Evolutionary conservation across 2,113 vertebrate genomes (phyloP).

Genomic region (Eulacestoma nigropectus): DNA sequence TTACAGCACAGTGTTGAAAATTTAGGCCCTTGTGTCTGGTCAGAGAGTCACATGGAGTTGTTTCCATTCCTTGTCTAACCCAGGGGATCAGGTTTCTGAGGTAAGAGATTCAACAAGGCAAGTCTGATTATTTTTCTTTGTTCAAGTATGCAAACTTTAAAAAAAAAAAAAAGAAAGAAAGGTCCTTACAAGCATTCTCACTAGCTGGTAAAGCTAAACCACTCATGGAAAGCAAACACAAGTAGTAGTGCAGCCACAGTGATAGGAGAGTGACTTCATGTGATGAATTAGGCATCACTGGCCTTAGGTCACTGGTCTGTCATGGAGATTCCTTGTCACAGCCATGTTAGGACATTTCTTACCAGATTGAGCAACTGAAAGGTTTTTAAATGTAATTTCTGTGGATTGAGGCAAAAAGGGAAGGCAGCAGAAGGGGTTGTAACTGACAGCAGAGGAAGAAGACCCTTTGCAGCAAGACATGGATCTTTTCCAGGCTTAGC

Average conservation of each 20-base stretch:
- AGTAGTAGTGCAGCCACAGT: background rate
- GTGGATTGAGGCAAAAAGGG: background rate
- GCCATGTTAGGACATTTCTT: background rate
- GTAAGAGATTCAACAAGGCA: background rate
- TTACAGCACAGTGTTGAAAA: background rate
- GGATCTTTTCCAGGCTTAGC: background rate
- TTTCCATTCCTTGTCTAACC: conserved; percentile 14
- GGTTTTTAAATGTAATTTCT: background rate
- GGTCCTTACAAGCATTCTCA: background rate
- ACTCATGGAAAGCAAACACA: background rate
- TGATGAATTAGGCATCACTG: background rate
- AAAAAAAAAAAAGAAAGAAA: background rate
- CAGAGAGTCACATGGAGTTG: background rate
- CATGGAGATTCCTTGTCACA: background rate
- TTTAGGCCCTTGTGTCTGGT: rapidly evolving
- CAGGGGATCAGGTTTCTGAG: background rate
- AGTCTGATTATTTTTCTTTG: background rate
- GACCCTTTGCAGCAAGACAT: background rate
- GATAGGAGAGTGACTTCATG: background rate
- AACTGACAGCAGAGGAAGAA: background rate
- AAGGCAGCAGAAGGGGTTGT: background rate
- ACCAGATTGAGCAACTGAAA: background rate
- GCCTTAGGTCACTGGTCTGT: background rate
- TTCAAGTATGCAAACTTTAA: background rate
- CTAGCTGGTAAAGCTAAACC: background rate